phyloP scores from a whole-genome alignment of 1,140 invertebrate species.

The Centruroides vittatus region DNA sequence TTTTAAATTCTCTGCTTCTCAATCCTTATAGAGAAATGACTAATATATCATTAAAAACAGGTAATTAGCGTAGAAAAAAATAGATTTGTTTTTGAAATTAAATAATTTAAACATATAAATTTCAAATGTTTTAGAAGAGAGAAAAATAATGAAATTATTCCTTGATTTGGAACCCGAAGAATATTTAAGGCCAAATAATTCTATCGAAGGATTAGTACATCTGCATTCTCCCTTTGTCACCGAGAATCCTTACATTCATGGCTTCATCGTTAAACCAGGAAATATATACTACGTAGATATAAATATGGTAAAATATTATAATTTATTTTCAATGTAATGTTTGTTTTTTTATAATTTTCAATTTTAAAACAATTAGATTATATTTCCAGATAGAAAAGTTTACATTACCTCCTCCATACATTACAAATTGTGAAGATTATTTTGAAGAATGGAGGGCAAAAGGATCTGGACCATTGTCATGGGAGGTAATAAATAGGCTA shows the following conservation, averaged over 20 bases:
- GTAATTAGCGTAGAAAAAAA: no score
- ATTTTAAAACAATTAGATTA: no score
- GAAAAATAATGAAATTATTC: background rate
- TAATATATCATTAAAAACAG: no score
- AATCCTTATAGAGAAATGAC: no score
- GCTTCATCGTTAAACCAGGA: background rate
- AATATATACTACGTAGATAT: background rate
- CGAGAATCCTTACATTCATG: background rate
- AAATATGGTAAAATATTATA: background rate
- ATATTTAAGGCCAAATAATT: background rate
- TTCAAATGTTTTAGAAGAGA: no score
- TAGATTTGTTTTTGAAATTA: no score
- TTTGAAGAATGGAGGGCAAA: background rate
- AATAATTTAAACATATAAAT: no score
- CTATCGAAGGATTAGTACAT: background rate
- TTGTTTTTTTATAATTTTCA: no score
- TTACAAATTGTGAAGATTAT: background rate
- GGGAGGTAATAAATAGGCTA: no score
- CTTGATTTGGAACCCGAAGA: background rate
- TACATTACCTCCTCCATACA: background rate
- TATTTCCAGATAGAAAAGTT: background rate
- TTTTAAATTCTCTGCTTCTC: no score
- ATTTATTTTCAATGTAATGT: no score
- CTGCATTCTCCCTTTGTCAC: background rate
- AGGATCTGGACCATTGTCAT: no score